These are phyloP conservation scores for Erebia palarica DNA, from an alignment of 2,888 invertebrate genomes.

Conservation along the genomic window DNA sequence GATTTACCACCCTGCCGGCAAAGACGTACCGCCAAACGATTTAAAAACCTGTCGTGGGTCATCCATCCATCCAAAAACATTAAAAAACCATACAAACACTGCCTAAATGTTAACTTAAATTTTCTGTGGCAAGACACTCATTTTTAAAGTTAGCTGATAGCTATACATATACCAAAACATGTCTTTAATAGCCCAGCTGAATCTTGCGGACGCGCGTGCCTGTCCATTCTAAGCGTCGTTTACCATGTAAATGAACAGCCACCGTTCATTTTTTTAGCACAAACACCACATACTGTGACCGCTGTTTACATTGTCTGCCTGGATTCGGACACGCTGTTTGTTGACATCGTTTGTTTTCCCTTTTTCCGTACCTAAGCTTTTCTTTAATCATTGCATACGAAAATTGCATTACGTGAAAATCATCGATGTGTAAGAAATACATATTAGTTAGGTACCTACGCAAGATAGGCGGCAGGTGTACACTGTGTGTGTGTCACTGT, in stretches of 20 bases:
- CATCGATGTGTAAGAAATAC: too few species aligned
- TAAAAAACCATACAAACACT: too few species aligned
- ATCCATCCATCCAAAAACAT: too few species aligned
- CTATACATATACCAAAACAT: background rate
- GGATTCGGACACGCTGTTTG: constrained; percentile 41
- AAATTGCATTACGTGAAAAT: background rate
- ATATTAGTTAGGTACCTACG: too few species aligned
- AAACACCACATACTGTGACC: constrained; percentile 68
- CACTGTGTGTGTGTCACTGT: too few species aligned
- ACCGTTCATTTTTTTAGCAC: constrained; percentile 68
- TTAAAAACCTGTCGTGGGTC: too few species aligned
- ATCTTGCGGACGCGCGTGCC: constrained; percentile 75
- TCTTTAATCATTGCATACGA: constrained; percentile 5
- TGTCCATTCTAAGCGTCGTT: constrained; percentile 79
- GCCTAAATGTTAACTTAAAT: too few species aligned
- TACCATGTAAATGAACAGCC: constrained; percentile 79
- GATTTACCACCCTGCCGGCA: too few species aligned
- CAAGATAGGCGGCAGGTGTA: too few species aligned
- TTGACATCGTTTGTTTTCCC: constrained; percentile 22
- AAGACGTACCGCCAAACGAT: too few species aligned
- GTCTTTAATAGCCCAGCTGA: constrained; percentile 50
- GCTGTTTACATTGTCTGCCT: constrained; percentile 49
- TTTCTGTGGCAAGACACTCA: background rate
- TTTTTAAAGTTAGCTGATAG: background rate
- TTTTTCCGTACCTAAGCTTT: constrained; percentile 26